Conservation (phyloP, 2,797 vertebrate genomes). For the Argentina silus region DNA sequence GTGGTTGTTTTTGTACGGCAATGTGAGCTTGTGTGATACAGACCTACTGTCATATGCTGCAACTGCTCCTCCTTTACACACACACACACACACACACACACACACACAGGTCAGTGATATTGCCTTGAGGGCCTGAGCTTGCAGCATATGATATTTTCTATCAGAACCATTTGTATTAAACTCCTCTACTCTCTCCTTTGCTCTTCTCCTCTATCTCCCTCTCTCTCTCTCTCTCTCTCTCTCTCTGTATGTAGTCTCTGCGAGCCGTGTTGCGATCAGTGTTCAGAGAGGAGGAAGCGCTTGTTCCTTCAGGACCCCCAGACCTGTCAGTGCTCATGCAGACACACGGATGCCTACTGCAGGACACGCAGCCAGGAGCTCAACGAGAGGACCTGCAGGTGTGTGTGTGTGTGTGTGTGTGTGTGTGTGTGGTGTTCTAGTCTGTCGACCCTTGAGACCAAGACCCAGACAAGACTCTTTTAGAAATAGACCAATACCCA, state of each 20-base stretch:
- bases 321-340: constrained; percentile 98
- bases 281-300: constrained; percentile 93
- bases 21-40: constrained; percentile 52
- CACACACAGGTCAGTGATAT: constrained; percentile 24
- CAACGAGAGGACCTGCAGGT: constrained; percentile 99
- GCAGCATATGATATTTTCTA: constrained; percentile 33
- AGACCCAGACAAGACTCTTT: no score
- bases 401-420: constrained; percentile 69
- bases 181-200: constrained; percentile 38
- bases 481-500: background rate
- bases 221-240: constrained; percentile 58
- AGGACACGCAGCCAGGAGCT: constrained; percentile 97
- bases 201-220: constrained; percentile 18
- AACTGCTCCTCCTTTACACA: background rate
- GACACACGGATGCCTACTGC: constrained; percentile 95
- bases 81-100: constrained; percentile 1
- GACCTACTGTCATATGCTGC: constrained; percentile 50
- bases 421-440: constrained; percentile 5
- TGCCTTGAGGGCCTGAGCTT: constrained; percentile 32
- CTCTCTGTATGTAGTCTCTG: constrained; percentile 84
- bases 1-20: constrained; percentile 42
- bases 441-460: no score
- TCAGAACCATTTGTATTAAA: constrained; percentile 51
- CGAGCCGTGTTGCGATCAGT: constrained; percentile 89
- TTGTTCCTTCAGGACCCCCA: constrained; percentile 95